Percentiles rank a stretch among this genome's conserved stretches.
Evolutionary conservation across 64 coral and sea anemone species (phyloP).

Genomic region (Pocillopora verrucosa): DNA sequence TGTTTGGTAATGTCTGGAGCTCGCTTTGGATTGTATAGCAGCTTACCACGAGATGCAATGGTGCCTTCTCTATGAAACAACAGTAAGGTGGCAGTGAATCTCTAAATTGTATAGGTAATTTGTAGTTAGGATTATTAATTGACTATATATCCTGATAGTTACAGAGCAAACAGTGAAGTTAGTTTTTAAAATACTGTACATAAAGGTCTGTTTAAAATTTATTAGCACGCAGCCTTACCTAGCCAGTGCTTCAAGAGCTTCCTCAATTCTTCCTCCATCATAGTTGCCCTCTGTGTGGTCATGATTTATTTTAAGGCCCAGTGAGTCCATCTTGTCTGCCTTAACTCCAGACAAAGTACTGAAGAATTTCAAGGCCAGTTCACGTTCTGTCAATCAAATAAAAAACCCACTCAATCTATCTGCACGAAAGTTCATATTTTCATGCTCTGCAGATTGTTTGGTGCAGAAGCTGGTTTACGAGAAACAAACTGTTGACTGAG

Average conservation of each 20-base stretch:
- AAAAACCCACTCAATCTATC: background rate
- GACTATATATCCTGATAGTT: too few relatives aligned
- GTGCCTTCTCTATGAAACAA: slow-evolving; percentile 47
- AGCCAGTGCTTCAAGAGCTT: slow-evolving; percentile 64
- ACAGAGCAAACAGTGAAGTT: too few relatives aligned
- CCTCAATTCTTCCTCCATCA: slow-evolving; percentile 73
- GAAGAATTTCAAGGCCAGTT: slow-evolving; percentile 90
- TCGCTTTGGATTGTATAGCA: slow-evolving; percentile 62
- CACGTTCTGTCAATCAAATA: slow-evolving; percentile 62
- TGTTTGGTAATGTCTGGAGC: slow-evolving; percentile 66
- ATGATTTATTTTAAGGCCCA: slow-evolving; percentile 48
- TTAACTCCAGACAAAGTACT: slow-evolving; percentile 85
- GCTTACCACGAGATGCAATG: slow-evolving; percentile 42
- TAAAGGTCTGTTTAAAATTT: background rate
- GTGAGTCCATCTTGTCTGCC: slow-evolving; percentile 45
- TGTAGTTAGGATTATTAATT: background rate
- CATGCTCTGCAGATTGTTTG: background rate
- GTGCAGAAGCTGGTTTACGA: too few relatives aligned
- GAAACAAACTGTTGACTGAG: too few relatives aligned
- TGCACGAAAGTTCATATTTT: background rate
- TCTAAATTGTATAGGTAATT: background rate
- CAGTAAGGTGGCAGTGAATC: background rate
- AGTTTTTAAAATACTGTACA: too few relatives aligned
- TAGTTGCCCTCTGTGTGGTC: slow-evolving; percentile 60
- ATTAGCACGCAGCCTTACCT: slow-evolving; percentile 20